Evolutionary conservation across 2,888 invertebrate species (phyloP).

Genomic region (Nomada flava): DNA sequence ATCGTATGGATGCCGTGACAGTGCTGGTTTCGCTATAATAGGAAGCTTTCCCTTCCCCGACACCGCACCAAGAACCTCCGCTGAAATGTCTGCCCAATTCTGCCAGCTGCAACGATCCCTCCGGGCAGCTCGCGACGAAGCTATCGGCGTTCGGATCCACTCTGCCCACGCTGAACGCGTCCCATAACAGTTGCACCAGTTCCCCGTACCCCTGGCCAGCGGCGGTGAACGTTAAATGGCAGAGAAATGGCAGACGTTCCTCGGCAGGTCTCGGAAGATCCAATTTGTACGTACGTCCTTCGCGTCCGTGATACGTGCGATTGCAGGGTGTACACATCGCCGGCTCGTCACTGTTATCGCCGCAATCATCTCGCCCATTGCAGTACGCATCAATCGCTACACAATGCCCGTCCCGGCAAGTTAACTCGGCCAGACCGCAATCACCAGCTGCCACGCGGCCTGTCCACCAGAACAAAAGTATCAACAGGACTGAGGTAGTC

Average conservation of each 20-base stretch:
- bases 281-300: conserved; percentile 91
- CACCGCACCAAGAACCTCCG: conserved; percentile 96
- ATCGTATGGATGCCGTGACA: conserved; percentile 93
- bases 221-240: conserved; percentile 96
- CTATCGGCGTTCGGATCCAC: conserved; percentile 89
- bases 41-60: conserved; percentile 91
- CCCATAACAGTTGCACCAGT: conserved; percentile 95
- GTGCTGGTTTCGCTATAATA: conserved; percentile 96
- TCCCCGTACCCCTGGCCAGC: conserved; percentile 95
- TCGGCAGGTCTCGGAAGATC: conserved; percentile 90
- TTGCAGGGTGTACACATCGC: conserved; percentile 93
- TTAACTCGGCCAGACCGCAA: conserved; percentile 92
- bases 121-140: conserved; percentile 91
- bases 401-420: conserved; percentile 90
- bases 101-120: conserved; percentile 94
- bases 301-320: conserved; percentile 95
- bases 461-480: conserved; percentile 60
- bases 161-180: conserved; percentile 94
- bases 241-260: conserved; percentile 93
- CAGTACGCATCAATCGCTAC: conserved; percentile 94
- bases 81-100: conserved; percentile 95
- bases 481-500: conserved; percentile 43
- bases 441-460: conserved; percentile 76
- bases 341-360: conserved; percentile 94
- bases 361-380: conserved; percentile 93